A percentile compares a stretch with the other conserved stretches of the same genome.
These are phyloP conservation scores for Oryzias dopingdopingensis DNA, from an alignment of 2,797 vertebrate genomes.

Conservation along the genomic window DNA sequence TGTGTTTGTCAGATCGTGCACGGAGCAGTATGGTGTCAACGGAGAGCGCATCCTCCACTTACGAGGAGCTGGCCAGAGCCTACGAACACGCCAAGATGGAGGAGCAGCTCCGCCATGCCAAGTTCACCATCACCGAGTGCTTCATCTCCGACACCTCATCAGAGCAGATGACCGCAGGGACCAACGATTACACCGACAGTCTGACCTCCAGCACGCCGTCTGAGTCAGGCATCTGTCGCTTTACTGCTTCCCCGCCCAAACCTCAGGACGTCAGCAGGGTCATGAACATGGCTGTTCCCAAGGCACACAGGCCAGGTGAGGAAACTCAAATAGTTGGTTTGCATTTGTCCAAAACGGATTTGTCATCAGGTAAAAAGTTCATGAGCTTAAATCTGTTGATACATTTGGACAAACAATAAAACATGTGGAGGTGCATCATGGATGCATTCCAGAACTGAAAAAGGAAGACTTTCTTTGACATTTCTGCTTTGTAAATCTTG, in stretches of 20 bases:
- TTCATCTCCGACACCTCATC: slow-evolving; percentile 99
- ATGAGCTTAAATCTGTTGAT: no score
- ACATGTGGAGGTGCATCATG: no score
- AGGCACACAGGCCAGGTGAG: slow-evolving; percentile 98
- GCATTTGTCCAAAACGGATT: not conserved
- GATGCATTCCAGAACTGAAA: no score
- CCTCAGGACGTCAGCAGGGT: slow-evolving; percentile 96
- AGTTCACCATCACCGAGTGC: slow-evolving; percentile 99
- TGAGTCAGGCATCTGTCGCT: slow-evolving; percentile 98
- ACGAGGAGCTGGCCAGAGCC: slow-evolving; percentile 95
- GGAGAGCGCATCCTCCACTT: slow-evolving; percentile 98
- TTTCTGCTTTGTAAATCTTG: no score
- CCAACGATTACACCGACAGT: slow-evolving; percentile 98
- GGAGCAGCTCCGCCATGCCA: slow-evolving; percentile 96
- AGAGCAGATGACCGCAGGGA: slow-evolving; percentile 97
- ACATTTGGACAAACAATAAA: no score
- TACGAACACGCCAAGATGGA: slow-evolving; percentile 99
- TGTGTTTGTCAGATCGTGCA: slow-evolving; percentile 83
- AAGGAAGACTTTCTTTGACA: no score
- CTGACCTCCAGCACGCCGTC: slow-evolving; percentile 98
- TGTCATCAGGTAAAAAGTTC: no score
- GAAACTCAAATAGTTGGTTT: not conserved
- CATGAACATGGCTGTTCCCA: slow-evolving; percentile 96
- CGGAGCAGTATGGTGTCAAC: slow-evolving; percentile 99
- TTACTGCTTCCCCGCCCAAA: slow-evolving; percentile 97